phyloP scores from a whole-genome alignment of 1,140 invertebrate species.

The Dreissena rostriformis region DNA sequence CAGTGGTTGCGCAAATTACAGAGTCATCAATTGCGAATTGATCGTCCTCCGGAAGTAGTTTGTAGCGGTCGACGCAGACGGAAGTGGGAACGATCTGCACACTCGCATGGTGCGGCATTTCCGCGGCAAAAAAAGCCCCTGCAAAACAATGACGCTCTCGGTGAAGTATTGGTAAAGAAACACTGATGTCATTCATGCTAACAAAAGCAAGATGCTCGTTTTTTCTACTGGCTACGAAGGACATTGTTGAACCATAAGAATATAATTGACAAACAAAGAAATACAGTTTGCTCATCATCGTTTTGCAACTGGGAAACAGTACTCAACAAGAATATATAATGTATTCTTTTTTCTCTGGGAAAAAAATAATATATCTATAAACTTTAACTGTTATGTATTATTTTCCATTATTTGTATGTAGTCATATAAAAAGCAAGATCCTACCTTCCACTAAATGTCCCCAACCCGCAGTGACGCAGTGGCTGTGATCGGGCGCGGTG shows the following conservation, averaged over 20 bases:
- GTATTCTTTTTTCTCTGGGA: neutral
- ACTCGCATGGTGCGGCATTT: constrained; percentile 62
- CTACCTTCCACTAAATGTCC: constrained; percentile 62
- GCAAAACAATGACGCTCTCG: too few relatives aligned
- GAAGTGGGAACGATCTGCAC: constrained; percentile 60
- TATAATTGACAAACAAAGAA: too few relatives aligned
- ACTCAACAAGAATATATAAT: neutral
- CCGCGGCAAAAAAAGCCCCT: constrained; percentile 59
- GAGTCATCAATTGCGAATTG: constrained; percentile 62
- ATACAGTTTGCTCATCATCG: too few relatives aligned
- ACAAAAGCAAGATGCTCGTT: too few relatives aligned
- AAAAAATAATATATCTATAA: too few relatives aligned
- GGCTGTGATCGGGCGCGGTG: constrained; percentile 58
- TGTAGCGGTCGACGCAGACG: constrained; percentile 60
- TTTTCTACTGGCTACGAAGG: too few relatives aligned
- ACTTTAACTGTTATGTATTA: too few relatives aligned
- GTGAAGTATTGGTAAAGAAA: too few relatives aligned
- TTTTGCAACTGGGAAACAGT: too few relatives aligned
- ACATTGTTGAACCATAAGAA: too few relatives aligned
- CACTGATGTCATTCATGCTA: too few relatives aligned
- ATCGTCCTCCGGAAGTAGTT: constrained; percentile 58
- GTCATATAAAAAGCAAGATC: neutral
- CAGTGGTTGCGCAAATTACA: constrained; percentile 64
- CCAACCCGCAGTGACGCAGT: constrained; percentile 66
- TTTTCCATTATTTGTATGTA: too few relatives aligned